Percentiles rank a stretch among this genome's conserved stretches.
Conservation (phyloP, 2,888 invertebrate species). For the Schizaphis graminum region DNA sequence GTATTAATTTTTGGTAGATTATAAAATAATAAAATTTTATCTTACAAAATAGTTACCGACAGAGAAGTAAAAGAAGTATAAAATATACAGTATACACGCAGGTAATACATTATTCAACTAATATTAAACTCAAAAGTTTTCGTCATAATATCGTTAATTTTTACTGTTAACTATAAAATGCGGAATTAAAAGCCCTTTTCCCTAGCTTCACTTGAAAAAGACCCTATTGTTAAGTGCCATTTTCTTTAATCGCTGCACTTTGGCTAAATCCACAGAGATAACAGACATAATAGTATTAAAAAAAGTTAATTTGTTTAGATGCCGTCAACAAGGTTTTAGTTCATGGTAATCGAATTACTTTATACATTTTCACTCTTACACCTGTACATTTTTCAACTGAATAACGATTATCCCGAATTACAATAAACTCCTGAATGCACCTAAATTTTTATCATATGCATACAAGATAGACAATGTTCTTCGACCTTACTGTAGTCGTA, state of each 20-base stretch:
- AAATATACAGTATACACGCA: not conserved
- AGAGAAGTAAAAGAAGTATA: not conserved
- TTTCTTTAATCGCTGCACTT: conserved; percentile 39
- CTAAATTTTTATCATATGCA: not conserved
- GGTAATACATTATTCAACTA: not conserved
- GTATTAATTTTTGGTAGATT: not conserved
- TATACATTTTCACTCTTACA: conserved; percentile 20
- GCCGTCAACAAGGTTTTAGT: conserved; percentile 8
- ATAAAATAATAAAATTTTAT: not conserved
- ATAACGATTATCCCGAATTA: conserved; percentile 26
- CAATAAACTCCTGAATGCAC: not conserved
- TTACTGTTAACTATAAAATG: conserved; percentile 41
- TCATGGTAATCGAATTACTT: conserved; percentile 40
- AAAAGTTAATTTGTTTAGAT: conserved; percentile 44
- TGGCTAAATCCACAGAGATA: conserved; percentile 15
- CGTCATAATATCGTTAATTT: conserved; percentile 45
- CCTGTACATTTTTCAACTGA: not conserved
- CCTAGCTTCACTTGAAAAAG: conserved; percentile 42
- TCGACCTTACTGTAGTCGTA: not conserved
- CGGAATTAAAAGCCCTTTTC: conserved; percentile 41
- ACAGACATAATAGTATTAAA: conserved; percentile 23
- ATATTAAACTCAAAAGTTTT: conserved; percentile 24
- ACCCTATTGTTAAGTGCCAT: conserved; percentile 42
- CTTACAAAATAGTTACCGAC: not conserved
- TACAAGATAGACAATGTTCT: not conserved